A percentile compares a stretch with the other conserved stretches of the same genome.
These are phyloP conservation scores for Brachyopa scutellaris DNA, from an alignment of 2,888 invertebrate species.

Conservation along the genomic window DNA sequence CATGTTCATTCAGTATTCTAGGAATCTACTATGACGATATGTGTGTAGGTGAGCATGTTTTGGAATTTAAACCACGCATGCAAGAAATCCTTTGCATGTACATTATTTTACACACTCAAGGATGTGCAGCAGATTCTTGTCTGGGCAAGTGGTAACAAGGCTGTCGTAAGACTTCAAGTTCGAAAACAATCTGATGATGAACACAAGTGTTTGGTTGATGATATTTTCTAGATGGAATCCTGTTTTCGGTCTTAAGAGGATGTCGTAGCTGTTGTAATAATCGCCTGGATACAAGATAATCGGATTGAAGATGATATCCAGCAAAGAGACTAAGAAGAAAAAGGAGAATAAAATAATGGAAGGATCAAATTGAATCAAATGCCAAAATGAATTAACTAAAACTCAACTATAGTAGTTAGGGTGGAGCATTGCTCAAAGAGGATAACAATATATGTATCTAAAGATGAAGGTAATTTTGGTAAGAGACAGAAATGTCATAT, in stretches of 20 bases:
- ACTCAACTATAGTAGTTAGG: too few species aligned
- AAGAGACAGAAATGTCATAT: too few species aligned
- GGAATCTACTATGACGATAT: too few species aligned
- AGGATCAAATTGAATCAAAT: constrained; percentile 18
- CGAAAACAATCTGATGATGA: constrained; percentile 19
- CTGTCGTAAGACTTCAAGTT: constrained; percentile 33
- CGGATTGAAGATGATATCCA: constrained; percentile 55
- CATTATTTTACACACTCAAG: constrained; percentile 34
- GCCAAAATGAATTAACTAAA: constrained; percentile 24
- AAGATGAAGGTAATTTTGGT: too few species aligned
- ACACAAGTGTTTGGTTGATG: constrained; percentile 46
- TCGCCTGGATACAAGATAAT: constrained; percentile 61
- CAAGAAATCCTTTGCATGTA: constrained; percentile 42
- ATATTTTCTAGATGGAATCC: constrained; percentile 28
- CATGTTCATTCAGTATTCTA: constrained; percentile 24
- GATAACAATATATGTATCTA: too few species aligned
- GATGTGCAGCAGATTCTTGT: constrained; percentile 16
- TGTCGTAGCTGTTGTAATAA: constrained; percentile 58
- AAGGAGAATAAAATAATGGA: constrained; percentile 3
- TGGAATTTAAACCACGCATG: constrained; percentile 52
- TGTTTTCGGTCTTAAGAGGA: constrained; percentile 48
- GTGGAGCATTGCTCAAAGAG: too few species aligned
- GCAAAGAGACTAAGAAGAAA: too few species aligned
- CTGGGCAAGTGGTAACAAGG: constrained; percentile 23
- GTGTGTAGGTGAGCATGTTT: too few species aligned